Conservation (phyloP, 2,888 invertebrate species). For the Spisula solida region DNA sequence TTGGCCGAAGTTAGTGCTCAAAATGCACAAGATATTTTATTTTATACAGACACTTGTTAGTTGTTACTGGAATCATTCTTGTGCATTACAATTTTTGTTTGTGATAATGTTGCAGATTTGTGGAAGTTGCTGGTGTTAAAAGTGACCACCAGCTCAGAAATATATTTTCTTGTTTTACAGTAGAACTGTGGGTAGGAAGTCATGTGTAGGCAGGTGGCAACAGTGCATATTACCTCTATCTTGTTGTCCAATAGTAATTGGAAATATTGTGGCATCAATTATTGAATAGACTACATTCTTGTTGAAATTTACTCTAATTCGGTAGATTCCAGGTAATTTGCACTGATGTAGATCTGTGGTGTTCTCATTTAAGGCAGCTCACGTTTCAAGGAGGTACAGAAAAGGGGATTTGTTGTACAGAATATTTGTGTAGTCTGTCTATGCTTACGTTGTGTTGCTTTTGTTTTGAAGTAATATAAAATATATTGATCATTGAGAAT, state of each 20-base stretch:
- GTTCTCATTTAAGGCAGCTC: constrained; percentile 65
- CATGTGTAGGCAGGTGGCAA: background rate
- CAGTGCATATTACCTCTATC: background rate
- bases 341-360: constrained; percentile 43
- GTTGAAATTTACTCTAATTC: background rate
- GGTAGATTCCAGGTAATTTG: background rate
- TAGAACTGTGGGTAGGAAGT: constrained; percentile 21
- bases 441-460: constrained; percentile 47
- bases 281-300: too few species aligned
- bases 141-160: background rate
- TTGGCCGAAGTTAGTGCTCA: constrained; percentile 12
- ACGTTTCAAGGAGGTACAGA: constrained; percentile 53
- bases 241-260: background rate
- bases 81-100: constrained; percentile 32
- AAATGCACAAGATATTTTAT: constrained; percentile 26
- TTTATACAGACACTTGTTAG: constrained; percentile 6
- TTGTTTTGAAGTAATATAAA: background rate
- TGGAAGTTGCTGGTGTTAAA: constrained; percentile 1
- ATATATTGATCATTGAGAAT: background rate
- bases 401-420: constrained; percentile 64
- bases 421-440: constrained; percentile 47
- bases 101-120: constrained; percentile 24
- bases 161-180: background rate
- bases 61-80: constrained; percentile 19
- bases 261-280: too few species aligned